Percentiles rank a stretch among this genome's conserved stretches.
Conservation (phyloP, 2,113 vertebrate genomes). For the Engraulis encrasicolus region DNA sequence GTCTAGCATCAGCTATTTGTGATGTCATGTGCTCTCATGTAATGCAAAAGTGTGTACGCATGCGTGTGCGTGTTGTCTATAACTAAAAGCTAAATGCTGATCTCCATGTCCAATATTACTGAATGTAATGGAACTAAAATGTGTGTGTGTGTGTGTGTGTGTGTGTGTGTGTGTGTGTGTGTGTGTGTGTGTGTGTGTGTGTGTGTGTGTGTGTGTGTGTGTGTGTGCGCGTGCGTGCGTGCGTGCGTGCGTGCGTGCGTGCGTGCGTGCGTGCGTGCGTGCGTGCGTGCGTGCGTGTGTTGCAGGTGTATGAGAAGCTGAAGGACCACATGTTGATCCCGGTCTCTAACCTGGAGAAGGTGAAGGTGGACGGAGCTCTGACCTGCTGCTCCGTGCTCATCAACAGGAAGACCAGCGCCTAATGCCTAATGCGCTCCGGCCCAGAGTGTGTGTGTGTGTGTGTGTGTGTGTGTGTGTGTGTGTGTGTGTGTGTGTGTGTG, state of each 20-base stretch:
- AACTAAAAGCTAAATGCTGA: too few species aligned
- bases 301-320: conserved; percentile 92
- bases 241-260: background rate
- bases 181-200: too few species aligned
- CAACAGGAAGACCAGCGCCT: conserved; percentile 84
- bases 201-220: background rate
- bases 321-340: conserved; percentile 96
- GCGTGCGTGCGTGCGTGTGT: background rate
- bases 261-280: background rate
- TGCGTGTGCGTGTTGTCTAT: too few species aligned
- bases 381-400: conserved; percentile 92
- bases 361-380: conserved; percentile 88
- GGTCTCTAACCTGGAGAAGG: conserved; percentile 80
- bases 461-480: conserved; percentile 7
- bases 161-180: too few species aligned
- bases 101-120: too few species aligned
- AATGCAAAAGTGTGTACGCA: too few species aligned
- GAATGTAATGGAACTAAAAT: too few species aligned
- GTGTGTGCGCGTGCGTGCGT: background rate
- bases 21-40: too few species aligned
- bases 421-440: conserved; percentile 68
- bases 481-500: background rate
- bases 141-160: too few species aligned
- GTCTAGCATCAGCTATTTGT: too few species aligned
- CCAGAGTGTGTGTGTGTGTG: background rate